Evolutionary conservation across 2,888 invertebrate species (phyloP).

Genomic region (Eustalomyia histrio): DNA sequence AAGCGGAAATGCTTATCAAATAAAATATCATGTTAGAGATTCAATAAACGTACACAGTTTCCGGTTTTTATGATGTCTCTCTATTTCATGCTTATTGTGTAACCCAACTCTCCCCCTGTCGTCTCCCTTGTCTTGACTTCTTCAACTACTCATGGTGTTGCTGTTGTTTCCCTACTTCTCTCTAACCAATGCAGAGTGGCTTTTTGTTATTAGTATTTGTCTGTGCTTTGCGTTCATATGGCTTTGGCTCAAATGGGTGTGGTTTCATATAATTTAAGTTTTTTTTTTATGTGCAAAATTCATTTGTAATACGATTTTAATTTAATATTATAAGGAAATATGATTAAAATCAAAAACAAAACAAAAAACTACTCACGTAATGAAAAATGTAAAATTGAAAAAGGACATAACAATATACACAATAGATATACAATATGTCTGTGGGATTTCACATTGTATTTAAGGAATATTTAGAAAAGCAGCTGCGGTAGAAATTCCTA

Average conservation of each 20-base stretch:
- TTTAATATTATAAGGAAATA: slow-evolving; percentile 19
- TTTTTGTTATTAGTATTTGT: not conserved
- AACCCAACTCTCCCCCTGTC: not conserved
- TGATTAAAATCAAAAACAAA: not conserved
- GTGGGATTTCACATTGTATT: too few species aligned
- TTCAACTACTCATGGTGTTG: not conserved
- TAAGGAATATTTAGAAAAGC: too few species aligned
- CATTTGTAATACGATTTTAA: slow-evolving; percentile 32
- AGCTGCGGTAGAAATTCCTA: too few species aligned
- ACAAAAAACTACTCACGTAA: not conserved
- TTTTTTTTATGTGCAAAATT: slow-evolving; percentile 14
- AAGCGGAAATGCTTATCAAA: slow-evolving; percentile 64
- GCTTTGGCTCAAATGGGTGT: slow-evolving; percentile 28
- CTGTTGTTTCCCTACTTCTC: not conserved
- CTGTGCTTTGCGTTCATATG: not conserved
- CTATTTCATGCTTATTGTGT: slow-evolving; percentile 53
- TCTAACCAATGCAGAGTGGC: not conserved
- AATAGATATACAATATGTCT: too few species aligned
- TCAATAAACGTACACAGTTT: slow-evolving; percentile 62
- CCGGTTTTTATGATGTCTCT: slow-evolving; percentile 60
- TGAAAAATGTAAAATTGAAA: not conserved
- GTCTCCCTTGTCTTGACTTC: too few species aligned
- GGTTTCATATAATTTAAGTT: slow-evolving; percentile 34
- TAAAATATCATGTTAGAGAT: slow-evolving; percentile 57
- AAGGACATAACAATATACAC: too few species aligned